Percentiles rank a stretch among this genome's conserved stretches.
phyloP scores from a whole-genome alignment of 2,113 vertebrate genomes.

The Pseudois nayaur region DNA sequence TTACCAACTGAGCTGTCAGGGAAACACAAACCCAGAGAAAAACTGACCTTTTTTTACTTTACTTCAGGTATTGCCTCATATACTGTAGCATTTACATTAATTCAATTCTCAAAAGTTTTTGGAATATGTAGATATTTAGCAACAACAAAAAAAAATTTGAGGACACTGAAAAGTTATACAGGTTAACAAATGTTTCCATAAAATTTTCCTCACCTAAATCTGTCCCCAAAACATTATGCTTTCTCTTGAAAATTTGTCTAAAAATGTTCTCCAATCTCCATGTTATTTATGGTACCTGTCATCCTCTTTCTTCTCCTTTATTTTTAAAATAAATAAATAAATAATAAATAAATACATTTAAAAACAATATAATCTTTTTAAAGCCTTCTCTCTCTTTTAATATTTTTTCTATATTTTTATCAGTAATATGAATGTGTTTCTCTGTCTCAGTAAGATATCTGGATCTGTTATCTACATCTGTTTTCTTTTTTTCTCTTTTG shows the following conservation, averaged over 20 bases:
- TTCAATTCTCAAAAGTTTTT: background rate
- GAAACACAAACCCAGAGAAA: background rate
- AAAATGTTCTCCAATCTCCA: background rate
- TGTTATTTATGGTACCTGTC: background rate
- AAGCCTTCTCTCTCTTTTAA: background rate
- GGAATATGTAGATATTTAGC: background rate
- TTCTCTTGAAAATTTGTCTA: background rate
- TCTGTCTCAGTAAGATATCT: background rate
- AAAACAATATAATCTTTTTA: background rate
- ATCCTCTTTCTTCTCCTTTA: background rate
- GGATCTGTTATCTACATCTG: background rate
- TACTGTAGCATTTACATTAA: background rate
- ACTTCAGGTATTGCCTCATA: background rate
- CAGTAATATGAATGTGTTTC: background rate
- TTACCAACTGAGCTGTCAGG: background rate
- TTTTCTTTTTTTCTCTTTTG: background rate
- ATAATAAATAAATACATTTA: background rate
- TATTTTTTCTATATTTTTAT: background rate
- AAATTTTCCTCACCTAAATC: background rate
- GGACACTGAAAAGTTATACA: background rate
- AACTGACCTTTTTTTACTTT: background rate
- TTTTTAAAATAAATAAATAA: background rate
- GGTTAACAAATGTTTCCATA: background rate
- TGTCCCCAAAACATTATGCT: background rate
- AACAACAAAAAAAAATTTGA: background rate